Conservation (phyloP, 2,888 invertebrate genomes). For the Xestobium rufovillosum region DNA sequence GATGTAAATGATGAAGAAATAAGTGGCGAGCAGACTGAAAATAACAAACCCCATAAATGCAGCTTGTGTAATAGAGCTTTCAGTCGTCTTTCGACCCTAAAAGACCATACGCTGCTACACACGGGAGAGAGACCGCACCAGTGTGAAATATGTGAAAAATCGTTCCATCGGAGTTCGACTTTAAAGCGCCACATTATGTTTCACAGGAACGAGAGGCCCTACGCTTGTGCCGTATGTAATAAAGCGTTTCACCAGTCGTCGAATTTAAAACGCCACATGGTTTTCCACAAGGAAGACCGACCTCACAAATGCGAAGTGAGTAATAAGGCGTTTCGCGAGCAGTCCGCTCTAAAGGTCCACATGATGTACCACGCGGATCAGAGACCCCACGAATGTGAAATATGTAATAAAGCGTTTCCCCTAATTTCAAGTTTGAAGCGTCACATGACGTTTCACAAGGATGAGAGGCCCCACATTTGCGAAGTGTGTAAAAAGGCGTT, state of each 20-base stretch:
- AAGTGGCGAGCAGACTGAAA: no score
- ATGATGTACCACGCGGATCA: neutral
- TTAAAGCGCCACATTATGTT: neutral
- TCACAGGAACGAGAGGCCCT: neutral
- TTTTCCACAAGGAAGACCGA: neutral
- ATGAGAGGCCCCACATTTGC: neutral
- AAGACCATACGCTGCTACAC: neutral
- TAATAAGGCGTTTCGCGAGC: neutral
- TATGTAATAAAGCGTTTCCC: neutral
- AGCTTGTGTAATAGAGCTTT: constrained; percentile 1
- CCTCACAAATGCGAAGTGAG: neutral
- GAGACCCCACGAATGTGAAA: neutral
- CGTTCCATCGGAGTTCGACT: neutral
- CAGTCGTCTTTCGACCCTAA: neutral
- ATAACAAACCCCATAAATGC: constrained; percentile 1
- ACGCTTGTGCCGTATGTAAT: neutral
- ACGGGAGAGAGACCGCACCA: neutral
- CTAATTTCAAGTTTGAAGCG: neutral
- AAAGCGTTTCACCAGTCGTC: neutral
- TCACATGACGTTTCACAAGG: neutral
- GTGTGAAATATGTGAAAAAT: constrained; percentile 1
- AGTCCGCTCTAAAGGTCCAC: neutral
- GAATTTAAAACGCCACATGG: neutral
- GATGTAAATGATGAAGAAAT: no score
- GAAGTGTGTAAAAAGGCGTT: neutral